Conservation (phyloP, 2,888 invertebrate genomes). For the Lepidonotus clava region DNA sequence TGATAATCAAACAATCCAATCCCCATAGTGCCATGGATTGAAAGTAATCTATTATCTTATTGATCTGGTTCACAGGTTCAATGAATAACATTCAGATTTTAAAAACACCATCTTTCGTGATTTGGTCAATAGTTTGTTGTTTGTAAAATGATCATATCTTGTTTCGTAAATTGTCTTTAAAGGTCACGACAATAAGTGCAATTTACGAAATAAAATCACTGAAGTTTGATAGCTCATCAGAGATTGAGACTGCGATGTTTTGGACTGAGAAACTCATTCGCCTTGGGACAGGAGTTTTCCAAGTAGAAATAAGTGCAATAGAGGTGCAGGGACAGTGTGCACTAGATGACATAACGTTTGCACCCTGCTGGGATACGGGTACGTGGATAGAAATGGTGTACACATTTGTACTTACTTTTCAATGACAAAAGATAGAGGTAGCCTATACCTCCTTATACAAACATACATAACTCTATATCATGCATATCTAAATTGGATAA, state of each 20-base stretch:
- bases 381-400: too few species aligned
- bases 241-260: background rate
- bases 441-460: too few species aligned
- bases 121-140: background rate
- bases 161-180: too few species aligned
- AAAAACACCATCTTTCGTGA: background rate
- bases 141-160: background rate
- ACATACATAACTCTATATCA: too few species aligned
- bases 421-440: too few species aligned
- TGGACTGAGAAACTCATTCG: background rate
- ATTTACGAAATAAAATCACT: background rate
- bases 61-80: too few species aligned
- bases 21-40: too few species aligned
- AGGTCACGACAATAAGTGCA: background rate
- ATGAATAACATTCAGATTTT: too few species aligned
- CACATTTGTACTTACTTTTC: too few species aligned
- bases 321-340: background rate
- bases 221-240: background rate
- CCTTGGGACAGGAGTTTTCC: background rate
- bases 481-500: too few species aligned
- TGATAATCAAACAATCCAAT: too few species aligned
- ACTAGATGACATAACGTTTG: background rate
- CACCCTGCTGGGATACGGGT: background rate
- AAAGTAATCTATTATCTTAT: too few species aligned
- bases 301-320: background rate